Base-by-base conservation (phyloP, 2,797 vertebrate species). In the Nothura maculosa region DNA sequence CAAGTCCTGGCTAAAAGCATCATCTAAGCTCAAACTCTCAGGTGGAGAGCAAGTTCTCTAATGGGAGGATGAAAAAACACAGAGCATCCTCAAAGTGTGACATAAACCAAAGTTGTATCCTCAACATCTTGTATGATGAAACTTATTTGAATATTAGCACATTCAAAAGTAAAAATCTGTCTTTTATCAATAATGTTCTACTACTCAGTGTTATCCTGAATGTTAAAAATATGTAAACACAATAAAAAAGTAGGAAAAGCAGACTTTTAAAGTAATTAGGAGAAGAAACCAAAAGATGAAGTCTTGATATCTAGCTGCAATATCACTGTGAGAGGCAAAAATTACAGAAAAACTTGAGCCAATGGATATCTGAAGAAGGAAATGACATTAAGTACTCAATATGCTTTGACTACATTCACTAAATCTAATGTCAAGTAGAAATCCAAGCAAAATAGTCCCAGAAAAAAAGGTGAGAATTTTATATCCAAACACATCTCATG, bases 391-490 rank as follows among this genome's bases (percentile, higher is more conserved):
- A 77, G 58, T 36, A 17, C 55, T 43, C 60, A 47, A 85, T 12
- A 61, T 74, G 28, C 61, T 87, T 91, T 72, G 14, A 68, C 24
- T 20, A n/a, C 21, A 38, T 70, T 30, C 62, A 74, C 32, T 52
- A 70, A 77, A 48, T 21, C 4, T 70, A 87, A 87, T 48, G 40
- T 77, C 75, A 74, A 82, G 43, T 42, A 94, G 76, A 90, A 95
- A 91, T 85, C 61, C 91, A 85, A 85, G 34, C 64, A 87, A 77
- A 21, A 40, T 25, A 74, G 5, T 1, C 0, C 42, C 63, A 67
- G 68, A 86, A 79, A 81, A 34, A 58, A 80, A 89, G 93, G 45
- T 58, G n/a, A 84, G 62, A 38, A 47, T 90, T 92, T 87, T 79
- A 63, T 84, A 85, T 85, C 55, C 34, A 81, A 85, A 75, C 54